These are phyloP conservation scores for Solea solea DNA, from an alignment of 2,113 vertebrate genomes.

Conservation along the genomic window DNA sequence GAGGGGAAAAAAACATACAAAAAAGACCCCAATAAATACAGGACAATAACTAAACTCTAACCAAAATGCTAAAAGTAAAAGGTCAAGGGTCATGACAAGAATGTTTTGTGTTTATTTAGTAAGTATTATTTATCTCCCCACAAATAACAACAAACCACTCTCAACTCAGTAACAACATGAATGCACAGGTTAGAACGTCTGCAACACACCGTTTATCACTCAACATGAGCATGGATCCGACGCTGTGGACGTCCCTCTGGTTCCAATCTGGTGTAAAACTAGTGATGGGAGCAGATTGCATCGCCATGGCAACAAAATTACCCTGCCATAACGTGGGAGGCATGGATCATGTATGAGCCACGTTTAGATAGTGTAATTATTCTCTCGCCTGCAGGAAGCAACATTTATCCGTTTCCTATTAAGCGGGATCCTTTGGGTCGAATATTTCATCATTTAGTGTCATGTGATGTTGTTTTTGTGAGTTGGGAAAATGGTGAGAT, in stretches of 20 bases:
- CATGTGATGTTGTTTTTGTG: neutral
- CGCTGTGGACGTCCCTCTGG: slow-evolving; percentile 38
- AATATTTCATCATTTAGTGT: neutral
- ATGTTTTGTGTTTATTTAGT: too few species aligned
- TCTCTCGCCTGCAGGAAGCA: slow-evolving; percentile 43
- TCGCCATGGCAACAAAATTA: slow-evolving; percentile 82
- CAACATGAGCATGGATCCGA: slow-evolving; percentile 15
- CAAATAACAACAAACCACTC: too few species aligned
- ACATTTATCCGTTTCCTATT: slow-evolving; percentile 27
- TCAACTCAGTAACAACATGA: too few species aligned
- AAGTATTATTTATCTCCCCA: too few species aligned
- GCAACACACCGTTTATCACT: too few species aligned
- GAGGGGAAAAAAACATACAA: too few species aligned
- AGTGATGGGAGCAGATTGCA: slow-evolving; percentile 73
- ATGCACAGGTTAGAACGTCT: too few species aligned
- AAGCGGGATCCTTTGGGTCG: neutral
- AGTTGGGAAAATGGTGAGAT: slow-evolving; percentile 4
- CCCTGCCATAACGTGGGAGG: slow-evolving; percentile 76
- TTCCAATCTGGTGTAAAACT: slow-evolving; percentile 56
- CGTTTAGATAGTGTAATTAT: slow-evolving; percentile 74
- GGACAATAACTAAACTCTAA: too few species aligned
- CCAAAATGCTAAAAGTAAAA: too few species aligned
- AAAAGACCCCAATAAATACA: too few species aligned
- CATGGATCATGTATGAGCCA: slow-evolving; percentile 73
- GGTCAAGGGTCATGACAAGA: too few species aligned